Percentiles rank a stretch among this genome's conserved stretches.
Conservation (phyloP, 2,888 invertebrate genomes). For the Luperina testacea region DNA sequence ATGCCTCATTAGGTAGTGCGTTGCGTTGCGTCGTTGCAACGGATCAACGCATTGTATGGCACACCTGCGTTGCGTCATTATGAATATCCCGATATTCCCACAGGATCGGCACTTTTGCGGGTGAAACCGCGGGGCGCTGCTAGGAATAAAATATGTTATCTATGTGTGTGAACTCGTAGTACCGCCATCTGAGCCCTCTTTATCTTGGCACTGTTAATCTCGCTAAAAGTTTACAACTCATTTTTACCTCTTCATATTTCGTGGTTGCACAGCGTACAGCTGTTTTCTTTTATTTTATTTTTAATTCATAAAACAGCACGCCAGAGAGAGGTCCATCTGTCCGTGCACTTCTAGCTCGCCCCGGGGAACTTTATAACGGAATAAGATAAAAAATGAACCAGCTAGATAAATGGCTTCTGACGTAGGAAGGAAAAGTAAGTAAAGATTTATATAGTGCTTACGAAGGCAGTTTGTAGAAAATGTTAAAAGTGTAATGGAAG, state of each 20-base stretch:
- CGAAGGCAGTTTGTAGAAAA: conserved; percentile 8
- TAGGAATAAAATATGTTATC: background rate
- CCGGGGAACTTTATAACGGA: conserved; percentile 41
- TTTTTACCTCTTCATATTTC: conserved; percentile 21
- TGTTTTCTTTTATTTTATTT: conserved; percentile 42
- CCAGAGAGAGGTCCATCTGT: conserved; percentile 35
- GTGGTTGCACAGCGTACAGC: conserved; percentile 9
- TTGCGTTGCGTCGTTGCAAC: no score
- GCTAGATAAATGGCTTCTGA: conserved; percentile 53
- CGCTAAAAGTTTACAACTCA: conserved; percentile 33
- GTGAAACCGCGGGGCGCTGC: no score
- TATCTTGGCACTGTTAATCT: conserved; percentile 17
- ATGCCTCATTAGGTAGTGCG: no score
- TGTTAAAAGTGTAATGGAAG: conserved; percentile 20
- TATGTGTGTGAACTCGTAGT: background rate
- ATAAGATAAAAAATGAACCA: conserved; percentile 57
- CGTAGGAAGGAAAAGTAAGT: conserved; percentile 27
- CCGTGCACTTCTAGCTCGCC: conserved; percentile 51
- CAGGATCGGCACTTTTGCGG: no score
- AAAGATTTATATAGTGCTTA: conserved; percentile 36
- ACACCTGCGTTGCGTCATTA: no score
- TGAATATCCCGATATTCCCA: no score
- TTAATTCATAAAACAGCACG: conserved; percentile 48
- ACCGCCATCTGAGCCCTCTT: background rate
- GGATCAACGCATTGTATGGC: no score